Percentiles rank a stretch among this genome's conserved stretches.
phyloP scores from a whole-genome alignment of 2,888 invertebrate genomes.

The Pasiphila rectangulata region DNA sequence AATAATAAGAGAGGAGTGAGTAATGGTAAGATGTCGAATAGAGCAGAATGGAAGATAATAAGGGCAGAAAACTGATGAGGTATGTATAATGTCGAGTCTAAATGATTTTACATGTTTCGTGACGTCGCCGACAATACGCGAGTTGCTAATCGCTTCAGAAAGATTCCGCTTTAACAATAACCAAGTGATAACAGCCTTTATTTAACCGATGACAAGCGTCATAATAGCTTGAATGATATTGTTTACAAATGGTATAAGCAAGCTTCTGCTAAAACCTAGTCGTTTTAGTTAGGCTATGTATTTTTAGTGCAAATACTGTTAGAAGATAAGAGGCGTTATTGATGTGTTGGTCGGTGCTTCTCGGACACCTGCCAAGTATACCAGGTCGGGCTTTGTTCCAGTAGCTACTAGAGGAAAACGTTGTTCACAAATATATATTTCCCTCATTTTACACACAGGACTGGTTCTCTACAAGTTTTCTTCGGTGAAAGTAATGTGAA shows the following conservation, averaged over 20 bases:
- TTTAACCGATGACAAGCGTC: constrained; percentile 14
- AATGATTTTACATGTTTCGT: constrained; percentile 30
- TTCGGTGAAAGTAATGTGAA: too few species aligned
- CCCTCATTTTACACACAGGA: too few species aligned
- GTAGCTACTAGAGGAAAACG: not conserved
- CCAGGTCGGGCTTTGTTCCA: constrained; percentile 20
- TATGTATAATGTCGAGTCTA: constrained; percentile 15
- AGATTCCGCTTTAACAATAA: constrained; percentile 23
- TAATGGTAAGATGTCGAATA: too few species aligned
- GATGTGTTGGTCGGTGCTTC: constrained; percentile 26
- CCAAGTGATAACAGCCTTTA: constrained; percentile 21
- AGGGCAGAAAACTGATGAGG: too few species aligned
- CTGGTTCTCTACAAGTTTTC: too few species aligned
- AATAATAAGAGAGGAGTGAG: too few species aligned
- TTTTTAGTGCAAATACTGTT: constrained; percentile 31
- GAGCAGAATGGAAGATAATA: too few species aligned
- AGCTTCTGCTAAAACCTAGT: constrained; percentile 33
- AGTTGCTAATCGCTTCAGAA: constrained; percentile 20
- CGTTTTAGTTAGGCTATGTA: constrained; percentile 34
- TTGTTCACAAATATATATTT: too few species aligned
- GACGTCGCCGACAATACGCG: constrained; percentile 20
- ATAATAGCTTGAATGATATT: constrained; percentile 31
- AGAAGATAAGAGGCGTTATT: constrained; percentile 33
- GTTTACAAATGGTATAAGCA: constrained; percentile 35
- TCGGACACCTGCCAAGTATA: constrained; percentile 30